Evolutionary conservation across 2,888 invertebrate genomes (phyloP), one percentile per base, ranked within the genome.

Genomic region (Drosophila flavopinicola): DNA sequence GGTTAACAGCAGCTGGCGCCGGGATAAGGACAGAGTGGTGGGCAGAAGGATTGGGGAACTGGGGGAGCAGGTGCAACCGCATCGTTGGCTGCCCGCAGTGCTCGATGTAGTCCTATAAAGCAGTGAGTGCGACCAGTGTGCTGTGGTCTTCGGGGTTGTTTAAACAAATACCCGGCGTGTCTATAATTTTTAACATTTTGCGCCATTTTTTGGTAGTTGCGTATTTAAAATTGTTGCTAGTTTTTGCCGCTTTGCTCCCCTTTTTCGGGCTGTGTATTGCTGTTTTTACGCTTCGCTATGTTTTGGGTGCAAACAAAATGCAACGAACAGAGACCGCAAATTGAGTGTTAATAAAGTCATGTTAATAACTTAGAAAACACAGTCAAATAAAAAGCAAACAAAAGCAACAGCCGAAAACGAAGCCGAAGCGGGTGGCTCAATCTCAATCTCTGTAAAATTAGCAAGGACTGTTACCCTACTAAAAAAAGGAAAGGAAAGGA

Each of bases 291-390:
- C 66, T 61, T 53, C 42, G 77, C 64, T 52, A 42, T 74, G 66
- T 61, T 78, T 68, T 69, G 84, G 79, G 72, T 68, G 85, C 82
- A 85, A 78, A 80, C 78, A 84, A 83, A 86, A 79, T 70, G 72
- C 68, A 84, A 47, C 60, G 41, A 49, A 32, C 87, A 75, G 71
- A 60, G 65, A 87, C 83, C 87, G 52, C 83, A 83, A 83, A 83
- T 83, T 85, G 87, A 83, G 87, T 83, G 83, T 83, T 83, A 83
- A 83, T 83, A 83, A 87, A 83, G 83, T 82, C 87, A 74, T 87
- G 83, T 83, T 83, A 87, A 87, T 83, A 83, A 83, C 83, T 87
- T 70, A 71, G 69, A 56, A 61, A 64, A 66, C 68, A 53, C 48
- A 53, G 37, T 41, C 54, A 48, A 61, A 54, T 56, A 69, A 53